Base-by-base conservation (phyloP, 2,113 vertebrate genomes). In the Eidolon helvum region DNA sequence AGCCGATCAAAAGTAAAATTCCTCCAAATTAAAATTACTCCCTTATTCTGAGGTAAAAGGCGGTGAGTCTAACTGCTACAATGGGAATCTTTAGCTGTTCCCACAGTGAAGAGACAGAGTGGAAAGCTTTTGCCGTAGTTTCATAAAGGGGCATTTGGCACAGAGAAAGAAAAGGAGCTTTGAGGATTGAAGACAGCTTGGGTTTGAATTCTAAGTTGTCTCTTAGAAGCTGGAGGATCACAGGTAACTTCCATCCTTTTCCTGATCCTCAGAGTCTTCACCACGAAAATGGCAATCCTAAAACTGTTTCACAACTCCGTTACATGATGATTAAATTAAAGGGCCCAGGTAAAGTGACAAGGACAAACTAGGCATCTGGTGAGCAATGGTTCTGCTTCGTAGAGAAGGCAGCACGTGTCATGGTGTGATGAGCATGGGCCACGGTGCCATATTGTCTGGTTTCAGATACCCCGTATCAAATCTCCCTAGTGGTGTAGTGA, bases 391-490 rank as follows among this genome's bases (percentile, higher is more conserved):
- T 14, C 3, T 21, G 30, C 24, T 38, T 28, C 30, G 18, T 3
- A 11, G 35, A 43, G 12, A 63, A 63, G 9, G n/a, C 5, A 24
- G 7, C 14, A 1, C 21, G 28, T 0, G 0, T 7, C 1, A 33
- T 2, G 59, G 3, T 8, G n/a, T 40, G 7, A 14, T 0, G n/a
- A 48, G 21, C 7, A 26, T 0, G 1, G 22, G 24, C 68, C 4
- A 0, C 4, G 18, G 3, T 0, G 3, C 61, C 35, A 3, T 10
- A 1, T 0, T 21, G 4, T 22, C 66, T 43, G 22, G 0, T 14
- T 43, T 21, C 35, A 26, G 0, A 2, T 2, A 28, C 3, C 7
- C 3, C 5, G 0, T 0, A 15, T 14, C 5, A 57, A 57, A 33
- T 5, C 33, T 57, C 43, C 2, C 61, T 9, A 40, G 82, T 1